Evolutionary conservation across 92 coral and sea anemone species (phyloP).

Genomic region (Blastomussa wellsi): DNA sequence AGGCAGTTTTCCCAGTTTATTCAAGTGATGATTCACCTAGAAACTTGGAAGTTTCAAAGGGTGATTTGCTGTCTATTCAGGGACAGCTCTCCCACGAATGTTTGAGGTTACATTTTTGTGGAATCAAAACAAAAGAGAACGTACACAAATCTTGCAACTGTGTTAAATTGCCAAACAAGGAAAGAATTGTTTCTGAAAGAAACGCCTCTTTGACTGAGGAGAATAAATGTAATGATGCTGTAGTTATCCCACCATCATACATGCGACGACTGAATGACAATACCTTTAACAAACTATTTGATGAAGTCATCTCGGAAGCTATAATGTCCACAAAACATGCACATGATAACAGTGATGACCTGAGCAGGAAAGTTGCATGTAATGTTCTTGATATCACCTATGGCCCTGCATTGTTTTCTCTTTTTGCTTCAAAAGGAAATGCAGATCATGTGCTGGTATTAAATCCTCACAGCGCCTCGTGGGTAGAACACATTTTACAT

Average conservation of each 20-base stretch:
- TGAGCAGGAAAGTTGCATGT: slow-evolving; percentile 21
- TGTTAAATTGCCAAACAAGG: background rate
- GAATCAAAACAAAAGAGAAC: background rate
- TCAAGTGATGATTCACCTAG: slow-evolving; percentile 5
- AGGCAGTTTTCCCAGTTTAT: slow-evolving; percentile 88
- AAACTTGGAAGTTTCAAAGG: slow-evolving; percentile 24
- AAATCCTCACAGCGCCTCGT: slow-evolving; percentile 45
- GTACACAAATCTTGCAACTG: background rate
- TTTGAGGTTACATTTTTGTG: slow-evolving; percentile 56
- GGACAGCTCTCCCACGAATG: slow-evolving; percentile 60
- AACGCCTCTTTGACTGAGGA: background rate
- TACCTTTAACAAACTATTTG: slow-evolving; percentile 46
- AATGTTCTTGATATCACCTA: slow-evolving; percentile 59
- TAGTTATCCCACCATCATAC: slow-evolving; percentile 72
- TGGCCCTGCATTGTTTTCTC: slow-evolving; percentile 68
- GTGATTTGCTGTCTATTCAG: slow-evolving; percentile 49
- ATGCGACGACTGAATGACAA: slow-evolving; percentile 79
- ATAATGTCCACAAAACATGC: slow-evolving; percentile 26
- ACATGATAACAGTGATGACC: background rate
- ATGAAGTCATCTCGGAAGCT: slow-evolving; percentile 54
- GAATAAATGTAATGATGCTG: background rate
- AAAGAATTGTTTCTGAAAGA: background rate
- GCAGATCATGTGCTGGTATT: slow-evolving; percentile 57
- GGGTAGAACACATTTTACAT: slow-evolving; percentile 41
- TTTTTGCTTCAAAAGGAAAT: slow-evolving; percentile 59